phyloP scores from a whole-genome alignment of 37 sponge, comb jelly and placozoan species.

The Sycon ciliatum region DNA sequence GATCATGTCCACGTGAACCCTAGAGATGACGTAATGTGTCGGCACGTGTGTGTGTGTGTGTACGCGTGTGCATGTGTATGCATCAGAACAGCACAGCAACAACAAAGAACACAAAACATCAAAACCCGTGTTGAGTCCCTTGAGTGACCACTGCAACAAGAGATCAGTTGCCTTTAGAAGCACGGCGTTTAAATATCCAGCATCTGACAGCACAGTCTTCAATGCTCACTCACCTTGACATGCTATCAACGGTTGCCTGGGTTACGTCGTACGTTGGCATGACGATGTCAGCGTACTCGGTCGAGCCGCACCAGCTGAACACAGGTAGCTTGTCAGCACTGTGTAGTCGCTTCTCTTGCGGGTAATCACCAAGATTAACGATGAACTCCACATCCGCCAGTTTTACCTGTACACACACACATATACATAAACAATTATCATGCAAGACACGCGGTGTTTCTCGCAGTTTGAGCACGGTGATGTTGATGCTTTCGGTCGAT shows the following conservation, averaged over 20 bases:
- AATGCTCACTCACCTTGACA: conserved; percentile 49
- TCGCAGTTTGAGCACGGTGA: not conserved
- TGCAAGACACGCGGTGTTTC: not conserved
- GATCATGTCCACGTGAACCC: conserved; percentile 59
- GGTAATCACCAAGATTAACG: conserved; percentile 88
- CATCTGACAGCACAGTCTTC: no score
- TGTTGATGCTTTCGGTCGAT: no score
- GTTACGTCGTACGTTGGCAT: conserved; percentile 92
- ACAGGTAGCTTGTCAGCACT: conserved; percentile 40
- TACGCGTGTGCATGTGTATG: conserved; percentile 1
- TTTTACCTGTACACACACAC: conserved; percentile 41
- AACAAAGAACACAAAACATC: no score
- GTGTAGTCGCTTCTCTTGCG: conserved; percentile 46
- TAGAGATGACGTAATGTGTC: not conserved
- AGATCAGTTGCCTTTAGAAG: no score
- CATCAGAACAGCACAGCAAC: no score
- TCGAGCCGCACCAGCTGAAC: conserved; percentile 92
- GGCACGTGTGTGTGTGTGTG: not conserved
- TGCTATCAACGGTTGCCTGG: conserved; percentile 62
- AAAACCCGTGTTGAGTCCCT: no score
- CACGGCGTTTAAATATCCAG: no score
- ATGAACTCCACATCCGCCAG: conserved; percentile 94
- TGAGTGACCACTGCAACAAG: no score
- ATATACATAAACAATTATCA: conserved; percentile 10
- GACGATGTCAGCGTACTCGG: conserved; percentile 70